A percentile compares a stretch with the other conserved stretches of the same genome.
phyloP scores from a whole-genome alignment of 2,888 invertebrate genomes.

The Polyommatus icarus region DNA sequence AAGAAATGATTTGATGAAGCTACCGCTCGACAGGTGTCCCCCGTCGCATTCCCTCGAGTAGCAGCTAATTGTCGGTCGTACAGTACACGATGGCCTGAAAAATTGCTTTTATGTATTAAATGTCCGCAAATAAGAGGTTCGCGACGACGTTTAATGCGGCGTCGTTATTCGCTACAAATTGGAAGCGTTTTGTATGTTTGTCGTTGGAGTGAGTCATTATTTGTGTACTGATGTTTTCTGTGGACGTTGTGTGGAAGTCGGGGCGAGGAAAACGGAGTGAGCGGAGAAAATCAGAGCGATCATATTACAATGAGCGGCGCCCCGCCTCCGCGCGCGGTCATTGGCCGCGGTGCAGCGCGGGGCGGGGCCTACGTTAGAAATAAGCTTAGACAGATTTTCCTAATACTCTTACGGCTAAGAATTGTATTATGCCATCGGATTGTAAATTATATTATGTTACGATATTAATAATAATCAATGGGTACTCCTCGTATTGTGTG shows the following conservation, averaged over 20 bases:
- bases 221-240: background rate
- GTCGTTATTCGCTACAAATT: constrained; percentile 32
- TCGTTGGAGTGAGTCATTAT: constrained; percentile 12
- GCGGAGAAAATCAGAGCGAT: constrained; percentile 47
- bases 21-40: constrained; percentile 76
- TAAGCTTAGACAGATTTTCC: constrained; percentile 59
- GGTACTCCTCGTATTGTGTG: background rate
- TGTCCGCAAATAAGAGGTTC: constrained; percentile 73
- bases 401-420: constrained; percentile 11
- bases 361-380: constrained; percentile 75
- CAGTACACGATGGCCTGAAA: constrained; percentile 68
- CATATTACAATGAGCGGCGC: constrained; percentile 59
- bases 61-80: constrained; percentile 70
- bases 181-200: constrained; percentile 13
- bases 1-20: constrained; percentile 80
- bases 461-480: background rate
- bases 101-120: constrained; percentile 71
- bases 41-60: constrained; percentile 66
- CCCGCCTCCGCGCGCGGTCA: constrained; percentile 63
- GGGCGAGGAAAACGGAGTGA: constrained; percentile 32
- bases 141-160: constrained; percentile 54
- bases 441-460: background rate
- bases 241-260: background rate
- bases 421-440: background rate
- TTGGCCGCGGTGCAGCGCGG: constrained; percentile 66